These are phyloP conservation scores for Frankliniella fusca DNA, from an alignment of 2,888 invertebrate species.

Conservation along the genomic window DNA sequence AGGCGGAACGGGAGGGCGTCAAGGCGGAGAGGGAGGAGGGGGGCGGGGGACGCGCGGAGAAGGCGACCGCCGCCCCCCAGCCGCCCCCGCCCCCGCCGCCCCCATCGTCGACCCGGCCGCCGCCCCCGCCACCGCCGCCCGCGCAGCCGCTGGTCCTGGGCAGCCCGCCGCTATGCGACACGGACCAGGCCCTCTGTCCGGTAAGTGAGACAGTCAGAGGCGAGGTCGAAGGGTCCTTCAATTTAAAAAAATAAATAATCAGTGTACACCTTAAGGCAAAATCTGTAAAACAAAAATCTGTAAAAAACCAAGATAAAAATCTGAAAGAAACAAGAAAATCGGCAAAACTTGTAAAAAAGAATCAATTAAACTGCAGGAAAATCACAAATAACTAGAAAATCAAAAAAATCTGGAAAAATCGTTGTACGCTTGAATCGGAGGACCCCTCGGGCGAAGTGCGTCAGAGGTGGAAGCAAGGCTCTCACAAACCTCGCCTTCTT, in stretches of 20 bases:
- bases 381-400: too few species aligned
- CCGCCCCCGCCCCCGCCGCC: conserved; percentile 52
- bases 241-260: too few species aligned
- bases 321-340: too few species aligned
- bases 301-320: too few species aligned
- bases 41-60: conserved; percentile 67
- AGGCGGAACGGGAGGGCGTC: conserved; percentile 55
- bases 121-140: conserved; percentile 75
- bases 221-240: too few species aligned
- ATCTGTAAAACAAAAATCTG: too few species aligned
- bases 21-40: conserved; percentile 91
- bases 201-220: too few species aligned
- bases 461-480: conserved; percentile 29
- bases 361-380: too few species aligned
- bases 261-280: background rate
- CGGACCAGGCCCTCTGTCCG: background rate
- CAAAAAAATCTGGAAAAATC: too few species aligned
- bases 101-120: conserved; percentile 63
- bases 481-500: conserved; percentile 54
- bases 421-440: too few species aligned
- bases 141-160: conserved; percentile 64
- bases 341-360: too few species aligned
- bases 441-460: too few species aligned
- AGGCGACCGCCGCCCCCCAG: conserved; percentile 70
- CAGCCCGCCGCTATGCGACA: conserved; percentile 61